Evolutionary conservation across 2,797 vertebrate species (phyloP), one percentile per base, ranked within the genome.

Genomic region (Ciconia nigra): DNA sequence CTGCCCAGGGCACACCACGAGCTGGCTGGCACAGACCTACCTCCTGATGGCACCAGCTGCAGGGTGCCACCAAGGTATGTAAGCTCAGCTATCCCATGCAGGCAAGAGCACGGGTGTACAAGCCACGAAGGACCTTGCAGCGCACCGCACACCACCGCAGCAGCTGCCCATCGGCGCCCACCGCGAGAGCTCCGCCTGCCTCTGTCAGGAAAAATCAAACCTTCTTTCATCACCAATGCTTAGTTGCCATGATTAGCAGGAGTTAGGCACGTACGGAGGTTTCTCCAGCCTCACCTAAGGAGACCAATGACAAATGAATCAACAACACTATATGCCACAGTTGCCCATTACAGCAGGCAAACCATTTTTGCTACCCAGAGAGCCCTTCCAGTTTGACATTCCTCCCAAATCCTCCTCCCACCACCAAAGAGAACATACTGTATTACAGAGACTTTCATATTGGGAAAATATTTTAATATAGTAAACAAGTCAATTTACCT

Each of bases 391-490:
- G 54, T 19, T 37, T 29, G 13, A 59, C 58, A 35, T 57, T 72
- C 42, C 16, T 52, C 73, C 73, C 58, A 14, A n/a, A 10, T 8
- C 52, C 2, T 54, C 76, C 94, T 82, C 81, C 86, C 96, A 33
- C 57, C 88, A 8, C 70, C 41, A 13, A 62, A 95, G 93, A 94
- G 83, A 95, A 95, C 39, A 82, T 95, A 82, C 96, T 46, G 90
- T 71, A 17, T 87, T 65, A 87, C 94, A 90, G 95, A 96, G 92
- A 66, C 92, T 90, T 96, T 94, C 71, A 92, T 97, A 91, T 67
- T 95, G 91, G 94, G 78, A 95, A 97, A 97, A 96, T 97, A 97
- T 78, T 97, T 97, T 97, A 97, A 97, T 97, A 92, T 97, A 89
- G 92, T 87, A 97, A 96, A 97, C 84, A 90, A 97, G 94, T 90